A percentile compares a stretch with the other conserved stretches of the same genome.
phyloP scores from a whole-genome alignment of 2,797 vertebrate species.

The Arrhamphus sclerolepis region DNA sequence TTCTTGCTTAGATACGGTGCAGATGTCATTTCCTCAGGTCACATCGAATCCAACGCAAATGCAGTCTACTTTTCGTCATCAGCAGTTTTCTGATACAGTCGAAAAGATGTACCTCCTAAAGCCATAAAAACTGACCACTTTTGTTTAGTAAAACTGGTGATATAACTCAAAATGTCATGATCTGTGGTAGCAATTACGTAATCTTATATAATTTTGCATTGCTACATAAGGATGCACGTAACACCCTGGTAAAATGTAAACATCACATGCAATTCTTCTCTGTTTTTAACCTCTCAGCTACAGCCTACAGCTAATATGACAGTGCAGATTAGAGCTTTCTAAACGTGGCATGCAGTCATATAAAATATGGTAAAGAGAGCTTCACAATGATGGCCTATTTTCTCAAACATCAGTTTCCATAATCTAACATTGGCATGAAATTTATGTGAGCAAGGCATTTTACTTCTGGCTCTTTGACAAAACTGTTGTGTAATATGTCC shows the following conservation, averaged over 20 bases:
- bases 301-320: no score
- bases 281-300: not conserved
- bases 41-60: slow-evolving; percentile 38
- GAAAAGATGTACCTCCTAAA: slow-evolving; percentile 16
- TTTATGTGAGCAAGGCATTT: no score
- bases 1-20: slow-evolving; percentile 33
- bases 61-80: slow-evolving; percentile 10
- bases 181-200: slow-evolving; percentile 22
- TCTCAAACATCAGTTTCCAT: no score
- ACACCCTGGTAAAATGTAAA: not conserved
- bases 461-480: no score
- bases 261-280: not conserved
- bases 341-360: no score
- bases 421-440: no score
- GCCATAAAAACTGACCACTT: slow-evolving; percentile 26
- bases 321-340: no score
- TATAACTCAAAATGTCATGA: slow-evolving; percentile 17
- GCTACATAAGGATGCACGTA: no score
- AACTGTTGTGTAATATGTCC: no score
- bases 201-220: slow-evolving; percentile 7
- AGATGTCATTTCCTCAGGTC: slow-evolving; percentile 38
- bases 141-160: slow-evolving; percentile 21
- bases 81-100: slow-evolving; percentile 12
- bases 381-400: no score
- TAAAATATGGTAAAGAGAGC: no score